Evolutionary conservation across 92 coral and sea anemone genomes (phyloP).

Genomic region (Muricea muricata): DNA sequence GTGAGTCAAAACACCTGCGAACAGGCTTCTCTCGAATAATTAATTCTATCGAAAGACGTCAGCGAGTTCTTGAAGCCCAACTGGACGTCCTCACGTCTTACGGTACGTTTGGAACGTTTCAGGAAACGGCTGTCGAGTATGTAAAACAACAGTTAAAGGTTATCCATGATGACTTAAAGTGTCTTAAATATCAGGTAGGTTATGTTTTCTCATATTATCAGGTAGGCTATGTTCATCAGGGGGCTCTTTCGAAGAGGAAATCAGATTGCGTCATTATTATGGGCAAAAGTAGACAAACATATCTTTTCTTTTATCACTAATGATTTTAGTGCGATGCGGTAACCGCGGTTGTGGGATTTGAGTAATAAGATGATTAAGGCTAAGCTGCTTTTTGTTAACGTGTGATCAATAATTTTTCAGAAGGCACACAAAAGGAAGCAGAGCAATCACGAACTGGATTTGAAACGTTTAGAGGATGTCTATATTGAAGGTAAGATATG

Average conservation of each 20-base stretch:
- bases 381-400: too few species aligned
- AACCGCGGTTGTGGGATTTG: too few species aligned
- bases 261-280: too few species aligned
- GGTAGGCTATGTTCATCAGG: too few species aligned
- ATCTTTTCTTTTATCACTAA: too few species aligned
- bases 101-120: not conserved
- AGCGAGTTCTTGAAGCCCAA: constrained; percentile 9
- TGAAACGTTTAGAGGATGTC: not conserved
- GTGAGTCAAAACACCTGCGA: constrained; percentile 8
- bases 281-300: too few species aligned
- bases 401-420: too few species aligned
- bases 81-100: constrained; percentile 4
- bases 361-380: too few species aligned
- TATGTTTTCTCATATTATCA: too few species aligned
- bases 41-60: constrained; percentile 26
- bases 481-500: not conserved
- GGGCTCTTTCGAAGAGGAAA: too few species aligned
- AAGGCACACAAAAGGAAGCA: not conserved
- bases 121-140: constrained; percentile 6
- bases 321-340: too few species aligned
- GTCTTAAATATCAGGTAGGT: constrained; percentile 15
- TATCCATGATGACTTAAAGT: not conserved
- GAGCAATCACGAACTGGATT: not conserved
- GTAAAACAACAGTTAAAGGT: constrained; percentile 8
- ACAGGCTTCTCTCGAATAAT: not conserved